These are phyloP conservation scores for Acestrorhynchus altus DNA, from an alignment of 2,797 vertebrate genomes.

Conservation along the genomic window DNA sequence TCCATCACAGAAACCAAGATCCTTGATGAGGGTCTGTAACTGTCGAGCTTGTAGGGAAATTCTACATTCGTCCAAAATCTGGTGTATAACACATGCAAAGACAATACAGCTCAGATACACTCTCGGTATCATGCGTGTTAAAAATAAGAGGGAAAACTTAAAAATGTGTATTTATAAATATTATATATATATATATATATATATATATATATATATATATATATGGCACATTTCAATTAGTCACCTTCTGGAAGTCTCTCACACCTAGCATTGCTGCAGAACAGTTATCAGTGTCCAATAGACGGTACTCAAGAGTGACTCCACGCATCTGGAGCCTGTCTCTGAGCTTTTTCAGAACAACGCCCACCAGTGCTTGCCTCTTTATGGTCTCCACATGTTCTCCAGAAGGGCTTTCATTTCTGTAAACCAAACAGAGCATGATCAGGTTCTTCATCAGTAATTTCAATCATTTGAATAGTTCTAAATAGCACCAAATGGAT, in stretches of 20 bases:
- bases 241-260: conserved; percentile 52
- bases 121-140: too few species aligned
- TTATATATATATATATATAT: too few species aligned
- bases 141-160: too few species aligned
- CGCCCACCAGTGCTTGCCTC: conserved; percentile 23
- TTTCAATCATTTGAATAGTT: too few species aligned
- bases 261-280: conserved; percentile 17
- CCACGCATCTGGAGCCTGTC: conserved; percentile 45
- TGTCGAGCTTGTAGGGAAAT: conserved; percentile 44
- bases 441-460: not conserved
- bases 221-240: not conserved
- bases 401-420: conserved; percentile 9
- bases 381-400: conserved; percentile 14
- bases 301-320: conserved; percentile 48
- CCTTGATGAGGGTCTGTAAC: conserved; percentile 50
- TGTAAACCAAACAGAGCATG: conserved; percentile 17
- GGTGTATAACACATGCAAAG: not conserved
- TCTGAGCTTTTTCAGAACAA: conserved; percentile 51
- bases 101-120: not conserved
- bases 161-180: too few species aligned
- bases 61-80: conserved; percentile 56
- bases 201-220: too few species aligned
- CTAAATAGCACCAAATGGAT: too few species aligned
- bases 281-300: conserved; percentile 30
- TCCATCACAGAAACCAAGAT: conserved; percentile 53